phyloP scores from a whole-genome alignment of 2,888 invertebrate species.

The Brachyptera risi region DNA sequence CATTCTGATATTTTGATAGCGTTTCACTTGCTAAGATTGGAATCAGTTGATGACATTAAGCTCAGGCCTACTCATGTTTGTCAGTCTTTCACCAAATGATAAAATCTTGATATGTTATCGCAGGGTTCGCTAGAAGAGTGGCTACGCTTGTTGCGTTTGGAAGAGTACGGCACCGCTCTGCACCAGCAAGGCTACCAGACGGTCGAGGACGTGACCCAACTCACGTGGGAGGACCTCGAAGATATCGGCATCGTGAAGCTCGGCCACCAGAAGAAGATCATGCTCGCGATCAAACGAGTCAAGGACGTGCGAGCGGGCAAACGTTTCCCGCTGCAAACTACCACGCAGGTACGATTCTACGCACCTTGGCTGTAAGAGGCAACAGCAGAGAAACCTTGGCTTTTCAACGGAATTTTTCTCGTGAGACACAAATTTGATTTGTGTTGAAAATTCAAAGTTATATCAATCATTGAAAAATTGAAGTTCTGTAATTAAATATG shows the following conservation, averaged over 20 bases:
- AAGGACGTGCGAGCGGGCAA: slow-evolving; percentile 90
- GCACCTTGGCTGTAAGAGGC: background rate
- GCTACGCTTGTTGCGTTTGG: slow-evolving; percentile 84
- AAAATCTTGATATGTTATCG: slow-evolving; percentile 8
- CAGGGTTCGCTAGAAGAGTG: slow-evolving; percentile 93
- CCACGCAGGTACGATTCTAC: slow-evolving; percentile 7
- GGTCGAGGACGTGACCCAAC: slow-evolving; percentile 89
- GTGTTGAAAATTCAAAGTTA: too few species aligned
- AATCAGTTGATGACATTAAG: too few species aligned
- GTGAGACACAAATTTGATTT: too few species aligned
- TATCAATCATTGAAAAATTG: too few species aligned
- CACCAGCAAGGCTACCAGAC: slow-evolving; percentile 91
- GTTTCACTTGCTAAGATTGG: too few species aligned
- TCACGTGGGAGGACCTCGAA: slow-evolving; percentile 98
- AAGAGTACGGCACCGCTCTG: slow-evolving; percentile 87
- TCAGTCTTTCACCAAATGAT: too few species aligned
- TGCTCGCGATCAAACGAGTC: slow-evolving; percentile 93
- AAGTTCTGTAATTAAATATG: too few species aligned
- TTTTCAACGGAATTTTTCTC: too few species aligned
- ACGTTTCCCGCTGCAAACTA: slow-evolving; percentile 40
- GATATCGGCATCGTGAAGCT: slow-evolving; percentile 91
- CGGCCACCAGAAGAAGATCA: slow-evolving; percentile 98
- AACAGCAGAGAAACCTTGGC: too few species aligned
- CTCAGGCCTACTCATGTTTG: too few species aligned
- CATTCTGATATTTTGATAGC: too few species aligned